Evolutionary conservation across 2,113 vertebrate species (phyloP), one percentile per base, ranked within the genome.

Genomic region (Poecile atricapillus): DNA sequence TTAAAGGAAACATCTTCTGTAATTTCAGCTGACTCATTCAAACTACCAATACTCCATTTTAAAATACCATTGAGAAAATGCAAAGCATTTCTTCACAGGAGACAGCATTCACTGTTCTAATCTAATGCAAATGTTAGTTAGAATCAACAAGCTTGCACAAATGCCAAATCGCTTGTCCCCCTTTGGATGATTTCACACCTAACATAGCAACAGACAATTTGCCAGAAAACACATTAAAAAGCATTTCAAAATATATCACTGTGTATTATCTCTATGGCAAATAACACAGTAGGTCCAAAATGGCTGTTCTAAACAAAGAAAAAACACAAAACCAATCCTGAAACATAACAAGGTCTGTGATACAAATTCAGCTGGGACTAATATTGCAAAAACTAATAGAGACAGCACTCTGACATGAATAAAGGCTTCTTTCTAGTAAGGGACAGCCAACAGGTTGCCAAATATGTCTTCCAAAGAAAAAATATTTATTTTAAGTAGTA

Each of bases 11-110:
- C 80, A 53, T 86, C 96, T 83, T 96, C 80, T 95, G 70, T 94
- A 90, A 97, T 93, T 97, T 89, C 37, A 96, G 93, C 52, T 97
- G 96, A 96, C 83, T 98, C 83, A 97, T 85, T 96, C 75, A 73
- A 95, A 97, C 84, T 23, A 91, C 62, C 24, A 97, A 84, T 74
- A 70, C n/a, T 75, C 84, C 82, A 70, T 83, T 97, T 96, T 89
- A 94, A 96, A 97, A 73, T 84, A 80, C 75, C 80, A 95, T 83
- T 95, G 94, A 97, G 64, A 95, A 94, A 92, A 95, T 84, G 60
- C 83, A 97, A 96, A 97, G 30, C 52, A 5, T 92, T 97, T 94
- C 85, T 95, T 89, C 55, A 85, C 82, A 46, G 93, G 96, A 95
- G 78, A 83, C 73, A 93, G 86, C 78, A 85, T 89, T 96, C 91